Percentiles rank a stretch among this genome's conserved stretches.
Evolutionary conservation across 2,113 vertebrate species (phyloP).

Genomic region (Ceyx cyanopectus): DNA sequence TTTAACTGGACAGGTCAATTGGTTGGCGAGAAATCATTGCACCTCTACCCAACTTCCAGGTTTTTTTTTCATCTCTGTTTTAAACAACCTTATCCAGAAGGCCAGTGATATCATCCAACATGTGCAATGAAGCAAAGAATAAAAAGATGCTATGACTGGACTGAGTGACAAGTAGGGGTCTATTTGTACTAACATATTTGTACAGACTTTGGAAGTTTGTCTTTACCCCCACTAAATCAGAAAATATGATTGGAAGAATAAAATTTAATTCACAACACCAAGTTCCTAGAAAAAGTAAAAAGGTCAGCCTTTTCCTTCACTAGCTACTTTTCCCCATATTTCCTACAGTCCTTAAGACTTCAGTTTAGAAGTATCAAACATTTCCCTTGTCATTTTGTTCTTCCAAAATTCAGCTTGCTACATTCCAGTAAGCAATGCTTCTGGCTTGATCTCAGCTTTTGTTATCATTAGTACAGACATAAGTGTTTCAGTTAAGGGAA

Average conservation of each 20-base stretch:
- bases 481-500: background rate
- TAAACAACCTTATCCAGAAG: background rate
- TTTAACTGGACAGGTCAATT: background rate
- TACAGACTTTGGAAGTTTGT: background rate
- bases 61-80: background rate
- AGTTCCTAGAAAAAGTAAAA: background rate
- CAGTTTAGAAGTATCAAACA: background rate
- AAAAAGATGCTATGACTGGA: background rate
- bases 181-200: background rate
- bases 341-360: background rate
- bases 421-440: background rate
- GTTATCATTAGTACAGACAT: background rate
- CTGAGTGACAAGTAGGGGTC: background rate
- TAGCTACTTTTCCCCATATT: background rate
- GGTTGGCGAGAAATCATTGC: fast-evolving
- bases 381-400: background rate
- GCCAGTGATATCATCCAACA: background rate
- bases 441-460: background rate
- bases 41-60: background rate
- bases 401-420: background rate
- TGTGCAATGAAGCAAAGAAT: background rate
- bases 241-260: background rate
- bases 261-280: background rate
- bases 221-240: background rate
- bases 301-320: background rate